Percentiles rank a stretch among this genome's conserved stretches.
These are phyloP conservation scores for Pelagia noctiluca DNA, from an alignment of 30 jellyfish, hydroid and myxozoan genomes.

Conservation along the genomic window DNA sequence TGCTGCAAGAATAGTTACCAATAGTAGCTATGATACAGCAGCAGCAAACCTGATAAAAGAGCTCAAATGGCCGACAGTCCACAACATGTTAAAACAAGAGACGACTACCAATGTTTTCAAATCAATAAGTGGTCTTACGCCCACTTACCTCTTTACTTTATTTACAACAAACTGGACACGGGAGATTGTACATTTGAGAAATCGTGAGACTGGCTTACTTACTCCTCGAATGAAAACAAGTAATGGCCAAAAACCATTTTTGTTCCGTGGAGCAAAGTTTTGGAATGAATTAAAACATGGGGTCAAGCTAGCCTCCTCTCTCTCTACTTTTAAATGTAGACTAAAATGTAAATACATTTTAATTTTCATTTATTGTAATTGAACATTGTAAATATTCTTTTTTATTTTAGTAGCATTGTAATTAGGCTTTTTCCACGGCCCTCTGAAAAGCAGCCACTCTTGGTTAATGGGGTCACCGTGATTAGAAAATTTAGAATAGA, in stretches of 20 bases:
- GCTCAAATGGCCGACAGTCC: background rate
- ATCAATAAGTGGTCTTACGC: background rate
- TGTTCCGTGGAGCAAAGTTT: background rate
- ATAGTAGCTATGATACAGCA: background rate
- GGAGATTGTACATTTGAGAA: too few relatives aligned
- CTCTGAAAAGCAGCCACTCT: constrained; percentile 4
- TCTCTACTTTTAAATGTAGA: background rate
- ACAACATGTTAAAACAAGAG: background rate
- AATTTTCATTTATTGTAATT: too few relatives aligned
- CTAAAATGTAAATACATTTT: background rate
- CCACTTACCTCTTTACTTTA: too few relatives aligned
- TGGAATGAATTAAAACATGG: background rate
- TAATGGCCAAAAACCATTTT: background rate
- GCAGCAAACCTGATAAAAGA: background rate
- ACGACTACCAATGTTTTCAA: background rate
- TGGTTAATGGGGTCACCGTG: too few relatives aligned
- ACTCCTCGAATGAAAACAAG: too few relatives aligned
- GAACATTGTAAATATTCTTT: too few relatives aligned
- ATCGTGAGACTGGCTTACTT: too few relatives aligned
- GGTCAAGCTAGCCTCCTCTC: background rate
- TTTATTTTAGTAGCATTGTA: too few relatives aligned
- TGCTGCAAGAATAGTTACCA: too few relatives aligned
- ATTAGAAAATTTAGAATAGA: too few relatives aligned
- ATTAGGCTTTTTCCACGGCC: background rate
- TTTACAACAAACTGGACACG: too few relatives aligned